These are phyloP conservation scores for Sphenodon punctatus DNA, from an alignment of 2,797 vertebrate genomes.

Conservation along the genomic window DNA sequence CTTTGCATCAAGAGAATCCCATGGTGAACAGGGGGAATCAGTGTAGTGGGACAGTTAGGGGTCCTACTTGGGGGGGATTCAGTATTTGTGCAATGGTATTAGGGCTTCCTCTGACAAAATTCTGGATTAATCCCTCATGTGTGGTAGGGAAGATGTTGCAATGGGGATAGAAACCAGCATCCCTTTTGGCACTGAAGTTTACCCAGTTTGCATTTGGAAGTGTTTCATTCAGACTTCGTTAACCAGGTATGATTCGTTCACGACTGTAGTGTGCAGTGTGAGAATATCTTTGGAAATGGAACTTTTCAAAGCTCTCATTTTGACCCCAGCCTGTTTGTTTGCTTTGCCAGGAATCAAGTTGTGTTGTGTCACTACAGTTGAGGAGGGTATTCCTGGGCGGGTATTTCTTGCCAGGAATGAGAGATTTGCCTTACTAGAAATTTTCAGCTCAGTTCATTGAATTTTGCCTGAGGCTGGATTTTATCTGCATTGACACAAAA, in stretches of 20 bases:
- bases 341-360: constrained; percentile 7
- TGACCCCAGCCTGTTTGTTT: constrained; percentile 5
- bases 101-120: too few species aligned
- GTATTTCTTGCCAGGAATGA: neutral
- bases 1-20: too few species aligned
- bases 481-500: constrained; percentile 6
- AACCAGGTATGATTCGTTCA: too few species aligned
- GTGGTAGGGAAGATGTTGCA: too few species aligned
- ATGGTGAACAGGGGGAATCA: too few species aligned
- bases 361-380: neutral
- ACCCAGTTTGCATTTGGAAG: neutral
- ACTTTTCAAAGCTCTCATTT: constrained; percentile 1
- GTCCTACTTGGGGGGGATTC: too few species aligned
- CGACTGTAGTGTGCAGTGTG: too few species aligned
- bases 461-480: constrained; percentile 15
- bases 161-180: too few species aligned
- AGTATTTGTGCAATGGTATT: too few species aligned
- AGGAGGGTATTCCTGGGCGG: neutral
- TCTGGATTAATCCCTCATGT: too few species aligned
- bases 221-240: neutral
- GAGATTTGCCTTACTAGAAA: constrained; percentile 31
- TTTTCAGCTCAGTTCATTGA: constrained; percentile 30
- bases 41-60: too few species aligned
- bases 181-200: accelerated
- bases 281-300: too few species aligned